Base-by-base conservation (phyloP, 1,140 invertebrate species). In the Meteorus sp. region DNA sequence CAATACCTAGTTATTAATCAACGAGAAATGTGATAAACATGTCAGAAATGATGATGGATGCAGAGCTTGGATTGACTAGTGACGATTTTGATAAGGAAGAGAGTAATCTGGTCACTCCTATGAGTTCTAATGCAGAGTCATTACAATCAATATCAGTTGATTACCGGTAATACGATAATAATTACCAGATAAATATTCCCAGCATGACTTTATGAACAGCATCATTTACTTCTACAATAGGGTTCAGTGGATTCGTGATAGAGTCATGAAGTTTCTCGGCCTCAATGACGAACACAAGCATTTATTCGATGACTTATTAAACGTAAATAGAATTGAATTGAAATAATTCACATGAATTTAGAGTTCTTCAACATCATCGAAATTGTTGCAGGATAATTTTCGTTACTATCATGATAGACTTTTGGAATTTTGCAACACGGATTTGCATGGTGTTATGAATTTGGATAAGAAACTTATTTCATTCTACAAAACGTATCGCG, bases 401-500 rank as follows among this genome's bases (percentile, higher is more conserved):
- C 58, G 67, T 56, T 67, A 70, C 60, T 71, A 56, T 45, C 69
- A 76, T 56, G 66, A 74, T 7, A 77, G 77, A 45, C 56, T 80
- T 8, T 33, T 74, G n/a, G 71, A 63, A 68, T 83, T 73, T 69
- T 79, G 67, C 53, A 72, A 59, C 64, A 64, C 54, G 51, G 76
- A 75, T 68, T 75, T 63, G 53, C 76, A 62, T 52, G 70, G 66
- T 22, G 69, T 76, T 15, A 70, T 66, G 1, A 70, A 82, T 66
- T 70, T 83, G 5, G 70, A 79, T 15, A 77, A 66, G 27, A 79
- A 81, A 33, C 61, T 81, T 11, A 61, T 85, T 56, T 83, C 78
- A 44, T 77, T 85, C 56, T 85, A 85, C 68, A 82, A 83, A 63
- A 84, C 84, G 0, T 81, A 79, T 56, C 75, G 76, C 50, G 80